These are phyloP conservation scores for Gasterosteus nipponicus DNA, from an alignment of 2,113 vertebrate genomes.

Conservation along the genomic window DNA sequence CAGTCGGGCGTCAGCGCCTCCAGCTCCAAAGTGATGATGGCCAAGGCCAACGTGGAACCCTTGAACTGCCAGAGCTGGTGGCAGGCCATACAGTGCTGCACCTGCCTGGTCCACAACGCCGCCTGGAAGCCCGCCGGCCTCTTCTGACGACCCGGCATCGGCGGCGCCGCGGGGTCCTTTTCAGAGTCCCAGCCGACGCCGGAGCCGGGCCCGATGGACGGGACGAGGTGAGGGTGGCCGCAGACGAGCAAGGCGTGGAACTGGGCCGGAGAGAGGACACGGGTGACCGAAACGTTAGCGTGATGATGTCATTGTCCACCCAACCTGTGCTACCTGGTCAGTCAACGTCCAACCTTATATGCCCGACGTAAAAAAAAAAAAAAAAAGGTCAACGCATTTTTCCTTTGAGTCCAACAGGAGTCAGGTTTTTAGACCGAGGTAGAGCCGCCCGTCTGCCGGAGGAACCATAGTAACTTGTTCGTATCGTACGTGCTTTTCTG, in stretches of 20 bases:
- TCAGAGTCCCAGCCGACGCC: conserved; percentile 25
- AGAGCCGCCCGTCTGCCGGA: conserved; percentile 12
- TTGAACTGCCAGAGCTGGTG: conserved; percentile 98
- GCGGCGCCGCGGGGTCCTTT: neutral
- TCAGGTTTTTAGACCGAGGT: conserved; percentile 37
- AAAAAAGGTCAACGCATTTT: too few species aligned
- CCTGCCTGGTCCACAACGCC: conserved; percentile 93
- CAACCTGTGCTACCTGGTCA: neutral
- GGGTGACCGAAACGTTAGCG: conserved; percentile 62
- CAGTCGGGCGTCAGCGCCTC: conserved; percentile 88
- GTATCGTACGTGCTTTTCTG: conserved; percentile 63
- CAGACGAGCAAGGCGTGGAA: conserved; percentile 87
- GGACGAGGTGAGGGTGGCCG: conserved; percentile 81
- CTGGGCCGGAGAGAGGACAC: conserved; percentile 63
- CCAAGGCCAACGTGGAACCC: conserved; percentile 95
- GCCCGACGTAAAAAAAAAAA: neutral
- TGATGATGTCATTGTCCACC: conserved; percentile 35
- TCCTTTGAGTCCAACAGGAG: neutral
- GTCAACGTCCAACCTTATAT: neutral
- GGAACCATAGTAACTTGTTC: conserved; percentile 52
- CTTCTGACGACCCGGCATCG: conserved; percentile 82
- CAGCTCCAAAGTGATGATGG: conserved; percentile 97
- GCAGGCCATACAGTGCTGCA: conserved; percentile 98
- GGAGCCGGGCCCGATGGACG: conserved; percentile 62
- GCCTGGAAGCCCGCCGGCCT: conserved; percentile 89